Evolutionary conservation across 2,113 vertebrate species (phyloP).

Genomic region (Strigops habroptila): DNA sequence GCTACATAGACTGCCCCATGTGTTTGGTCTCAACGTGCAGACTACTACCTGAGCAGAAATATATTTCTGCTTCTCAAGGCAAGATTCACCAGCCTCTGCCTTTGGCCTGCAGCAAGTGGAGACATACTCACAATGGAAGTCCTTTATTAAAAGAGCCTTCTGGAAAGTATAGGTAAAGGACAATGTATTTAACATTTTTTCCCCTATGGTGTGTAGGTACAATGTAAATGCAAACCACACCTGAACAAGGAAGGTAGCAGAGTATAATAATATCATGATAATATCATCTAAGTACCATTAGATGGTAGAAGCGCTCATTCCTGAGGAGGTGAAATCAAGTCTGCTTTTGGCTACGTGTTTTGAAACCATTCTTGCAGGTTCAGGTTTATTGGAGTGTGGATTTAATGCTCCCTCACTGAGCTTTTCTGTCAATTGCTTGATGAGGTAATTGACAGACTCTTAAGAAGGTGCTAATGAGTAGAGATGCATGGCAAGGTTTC

Average conservation of each 20-base stretch:
- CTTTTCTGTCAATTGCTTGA: background rate
- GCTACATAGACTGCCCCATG: background rate
- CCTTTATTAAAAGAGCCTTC: background rate
- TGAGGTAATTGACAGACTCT: background rate
- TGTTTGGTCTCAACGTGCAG: background rate
- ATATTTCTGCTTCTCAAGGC: background rate
- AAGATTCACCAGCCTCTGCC: background rate
- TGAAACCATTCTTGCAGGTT: background rate
- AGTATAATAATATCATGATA: background rate
- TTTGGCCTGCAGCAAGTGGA: background rate
- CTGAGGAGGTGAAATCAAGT: background rate
- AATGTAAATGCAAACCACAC: background rate
- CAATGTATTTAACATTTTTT: background rate
- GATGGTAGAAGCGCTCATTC: background rate
- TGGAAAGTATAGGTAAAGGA: background rate
- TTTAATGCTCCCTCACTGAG: background rate
- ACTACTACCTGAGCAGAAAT: background rate
- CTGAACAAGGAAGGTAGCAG: background rate
- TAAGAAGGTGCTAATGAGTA: background rate
- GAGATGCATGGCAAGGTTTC: background rate
- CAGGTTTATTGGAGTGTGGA: background rate
- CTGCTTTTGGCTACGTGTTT: background rate
- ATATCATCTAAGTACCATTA: background rate
- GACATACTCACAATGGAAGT: background rate
- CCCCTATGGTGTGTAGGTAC: too few species aligned